Conservation (phyloP, 2,888 invertebrate species). For the Spilarctia lutea region DNA sequence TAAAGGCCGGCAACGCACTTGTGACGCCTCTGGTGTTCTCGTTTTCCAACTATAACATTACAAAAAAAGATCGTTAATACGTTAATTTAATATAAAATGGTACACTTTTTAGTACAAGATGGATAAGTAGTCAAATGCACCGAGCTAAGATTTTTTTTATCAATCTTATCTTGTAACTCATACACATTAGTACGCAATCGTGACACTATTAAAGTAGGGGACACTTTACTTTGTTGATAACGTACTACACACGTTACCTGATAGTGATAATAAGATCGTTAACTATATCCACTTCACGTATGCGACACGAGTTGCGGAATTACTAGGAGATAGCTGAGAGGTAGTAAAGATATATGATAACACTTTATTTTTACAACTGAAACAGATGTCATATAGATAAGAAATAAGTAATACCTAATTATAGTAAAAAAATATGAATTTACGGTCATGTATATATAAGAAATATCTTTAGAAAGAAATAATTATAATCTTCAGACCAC, state of each 20-base stretch:
- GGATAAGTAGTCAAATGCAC: not conserved
- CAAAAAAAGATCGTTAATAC: too few relatives aligned
- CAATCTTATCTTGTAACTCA: not conserved
- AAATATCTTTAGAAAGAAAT: too few relatives aligned
- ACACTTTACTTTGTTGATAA: not conserved
- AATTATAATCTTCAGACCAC: too few relatives aligned
- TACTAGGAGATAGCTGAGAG: not conserved
- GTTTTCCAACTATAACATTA: too few relatives aligned
- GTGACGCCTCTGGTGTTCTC: too few relatives aligned
- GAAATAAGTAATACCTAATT: not conserved
- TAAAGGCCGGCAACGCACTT: too few relatives aligned
- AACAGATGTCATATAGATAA: not conserved
- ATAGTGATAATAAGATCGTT: not conserved
- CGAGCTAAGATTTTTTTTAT: constrained; percentile 8
- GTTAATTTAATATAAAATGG: too few relatives aligned
- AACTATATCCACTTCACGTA: not conserved
- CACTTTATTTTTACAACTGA: too few relatives aligned
- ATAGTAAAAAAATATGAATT: not conserved
- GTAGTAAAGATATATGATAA: not conserved
- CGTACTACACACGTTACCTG: not conserved
- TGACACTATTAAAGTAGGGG: not conserved
- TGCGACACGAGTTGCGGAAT: not conserved
- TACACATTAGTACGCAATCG: not conserved
- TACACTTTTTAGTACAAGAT: not conserved
- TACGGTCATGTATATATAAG: not conserved